A percentile compares a stretch with the other conserved stretches of the same genome.
Conservation (phyloP, 2,797 vertebrate species). For the Chaenodraco wilsoni region DNA sequence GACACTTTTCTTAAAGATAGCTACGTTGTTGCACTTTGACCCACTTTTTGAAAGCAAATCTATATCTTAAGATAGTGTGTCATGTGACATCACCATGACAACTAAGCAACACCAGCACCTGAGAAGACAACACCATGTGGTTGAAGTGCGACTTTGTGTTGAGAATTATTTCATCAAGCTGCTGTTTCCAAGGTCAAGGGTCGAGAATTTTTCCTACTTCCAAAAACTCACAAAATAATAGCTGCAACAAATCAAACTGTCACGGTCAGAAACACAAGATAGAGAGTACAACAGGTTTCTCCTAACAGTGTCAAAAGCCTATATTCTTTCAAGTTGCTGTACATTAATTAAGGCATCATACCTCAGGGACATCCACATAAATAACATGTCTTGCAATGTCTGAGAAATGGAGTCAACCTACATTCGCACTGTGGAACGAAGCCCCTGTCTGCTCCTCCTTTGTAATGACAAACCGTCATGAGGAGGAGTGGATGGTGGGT, state of each 20-base stretch:
- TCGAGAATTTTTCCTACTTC: background rate
- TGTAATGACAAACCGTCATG: constrained; percentile 72
- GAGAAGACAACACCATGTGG: background rate
- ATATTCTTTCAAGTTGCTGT: constrained; percentile 19
- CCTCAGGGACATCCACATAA: constrained; percentile 29
- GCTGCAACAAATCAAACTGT: constrained; percentile 1
- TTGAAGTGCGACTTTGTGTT: background rate
- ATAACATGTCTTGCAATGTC: constrained; percentile 38
- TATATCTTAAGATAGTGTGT: background rate
- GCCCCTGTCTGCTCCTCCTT: constrained; percentile 41
- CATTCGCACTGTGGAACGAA: constrained; percentile 47
- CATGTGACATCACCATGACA: background rate
- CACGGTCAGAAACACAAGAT: background rate
- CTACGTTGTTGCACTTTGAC: background rate
- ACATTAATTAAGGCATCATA: constrained; percentile 31
- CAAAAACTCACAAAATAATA: background rate
- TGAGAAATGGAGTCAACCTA: constrained; percentile 66
- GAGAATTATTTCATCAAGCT: background rate
- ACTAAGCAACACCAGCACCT: background rate
- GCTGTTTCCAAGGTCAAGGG: background rate
- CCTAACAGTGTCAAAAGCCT: constrained; percentile 1
- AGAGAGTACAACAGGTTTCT: background rate
- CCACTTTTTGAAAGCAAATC: background rate
- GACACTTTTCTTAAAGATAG: background rate
- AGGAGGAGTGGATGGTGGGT: constrained; percentile 63